These are phyloP conservation scores for Aradus depressus DNA, from an alignment of 2,888 invertebrate species.

Conservation along the genomic window DNA sequence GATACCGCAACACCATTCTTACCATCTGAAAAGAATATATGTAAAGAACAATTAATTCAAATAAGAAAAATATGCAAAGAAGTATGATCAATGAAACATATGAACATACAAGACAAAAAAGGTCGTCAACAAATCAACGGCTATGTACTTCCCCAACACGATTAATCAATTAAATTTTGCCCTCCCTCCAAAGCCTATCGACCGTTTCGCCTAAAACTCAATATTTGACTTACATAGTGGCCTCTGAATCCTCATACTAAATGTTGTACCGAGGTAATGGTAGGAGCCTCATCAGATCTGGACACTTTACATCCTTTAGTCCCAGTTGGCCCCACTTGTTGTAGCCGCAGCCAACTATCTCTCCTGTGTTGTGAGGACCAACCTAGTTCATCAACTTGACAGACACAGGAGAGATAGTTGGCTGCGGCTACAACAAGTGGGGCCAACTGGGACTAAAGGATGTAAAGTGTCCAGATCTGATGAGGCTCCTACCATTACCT, in stretches of 20 bases:
- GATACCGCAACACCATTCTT: constrained; percentile 32
- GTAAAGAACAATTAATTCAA: too few species aligned
- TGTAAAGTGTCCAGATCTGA: constrained; percentile 19
- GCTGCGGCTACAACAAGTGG: constrained; percentile 71
- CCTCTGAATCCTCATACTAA: too few species aligned
- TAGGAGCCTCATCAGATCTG: constrained; percentile 30
- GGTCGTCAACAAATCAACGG: too few species aligned
- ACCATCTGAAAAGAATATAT: constrained; percentile 11
- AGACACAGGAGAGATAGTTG: constrained; percentile 57
- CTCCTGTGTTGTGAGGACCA: constrained; percentile 37
- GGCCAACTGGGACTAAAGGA: constrained; percentile 53
- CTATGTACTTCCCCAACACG: too few species aligned
- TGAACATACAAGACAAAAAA: too few species aligned
- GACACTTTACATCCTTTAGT: constrained; percentile 25
- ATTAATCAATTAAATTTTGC: too few species aligned
- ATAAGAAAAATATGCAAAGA: too few species aligned
- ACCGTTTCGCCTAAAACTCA: too few species aligned
- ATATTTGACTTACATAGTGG: too few species aligned
- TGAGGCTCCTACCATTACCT: constrained; percentile 33
- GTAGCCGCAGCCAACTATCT: constrained; percentile 65
- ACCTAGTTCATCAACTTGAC: too few species aligned
- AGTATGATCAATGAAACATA: too few species aligned
- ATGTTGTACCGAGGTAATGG: constrained; percentile 31
- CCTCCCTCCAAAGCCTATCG: too few species aligned
- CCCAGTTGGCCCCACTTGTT: constrained; percentile 74